Conservation (phyloP, 2,113 vertebrate species). For the Bucco capensis region DNA sequence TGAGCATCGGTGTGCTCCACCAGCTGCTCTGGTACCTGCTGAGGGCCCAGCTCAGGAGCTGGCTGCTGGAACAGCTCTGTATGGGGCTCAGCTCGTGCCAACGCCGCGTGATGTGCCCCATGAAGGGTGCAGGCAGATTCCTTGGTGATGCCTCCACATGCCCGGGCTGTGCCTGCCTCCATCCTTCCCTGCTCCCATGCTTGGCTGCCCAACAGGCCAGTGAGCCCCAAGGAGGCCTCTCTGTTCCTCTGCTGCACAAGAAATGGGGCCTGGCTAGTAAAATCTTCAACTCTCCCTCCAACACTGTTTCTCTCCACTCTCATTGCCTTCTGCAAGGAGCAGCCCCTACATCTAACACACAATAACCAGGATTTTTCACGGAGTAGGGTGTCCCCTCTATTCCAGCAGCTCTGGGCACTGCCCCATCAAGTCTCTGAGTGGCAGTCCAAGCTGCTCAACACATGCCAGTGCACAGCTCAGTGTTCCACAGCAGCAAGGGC, state of each 20-base stretch:
- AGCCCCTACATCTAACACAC: accelerated
- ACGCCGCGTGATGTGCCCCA: neutral
- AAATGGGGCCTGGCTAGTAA: neutral
- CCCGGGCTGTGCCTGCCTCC: neutral
- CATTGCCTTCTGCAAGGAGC: neutral
- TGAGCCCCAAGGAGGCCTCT: neutral
- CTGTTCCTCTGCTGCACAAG: neutral
- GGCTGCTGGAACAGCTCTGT: neutral
- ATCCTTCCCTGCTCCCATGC: neutral
- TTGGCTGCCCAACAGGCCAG: neutral
- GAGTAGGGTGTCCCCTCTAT: neutral
- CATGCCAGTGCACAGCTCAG: accelerated
- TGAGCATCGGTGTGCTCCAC: neutral
- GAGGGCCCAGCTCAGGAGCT: neutral
- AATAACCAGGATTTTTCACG: neutral
- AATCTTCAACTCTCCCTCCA: neutral
- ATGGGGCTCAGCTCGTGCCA: neutral
- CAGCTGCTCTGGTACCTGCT: neutral
- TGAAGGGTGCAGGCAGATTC: constrained; percentile 21
- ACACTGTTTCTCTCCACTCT: too few species aligned
- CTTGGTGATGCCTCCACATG: neutral
- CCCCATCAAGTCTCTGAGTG: neutral
- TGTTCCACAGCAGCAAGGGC: neutral
- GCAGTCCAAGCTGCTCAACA: neutral
- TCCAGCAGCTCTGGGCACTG: neutral